Conservation (phyloP, 2,888 invertebrate genomes). For the Monopis laevigella region DNA sequence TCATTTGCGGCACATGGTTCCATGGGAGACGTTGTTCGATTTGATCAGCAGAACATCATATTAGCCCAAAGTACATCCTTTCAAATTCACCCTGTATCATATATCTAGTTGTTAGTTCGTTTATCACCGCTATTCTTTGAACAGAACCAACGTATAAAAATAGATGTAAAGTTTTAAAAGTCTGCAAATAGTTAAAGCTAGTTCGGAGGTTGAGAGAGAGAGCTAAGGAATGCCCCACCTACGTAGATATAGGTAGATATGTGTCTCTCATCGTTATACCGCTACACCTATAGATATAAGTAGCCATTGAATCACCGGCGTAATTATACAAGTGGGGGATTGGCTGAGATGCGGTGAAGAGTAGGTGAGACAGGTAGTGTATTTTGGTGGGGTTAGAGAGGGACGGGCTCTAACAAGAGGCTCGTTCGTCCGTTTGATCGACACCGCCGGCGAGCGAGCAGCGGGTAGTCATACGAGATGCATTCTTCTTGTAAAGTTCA, state of each 20-base stretch:
- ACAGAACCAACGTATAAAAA: too few relatives aligned
- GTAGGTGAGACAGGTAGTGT: slow-evolving; percentile 39
- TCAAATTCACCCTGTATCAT: too few relatives aligned
- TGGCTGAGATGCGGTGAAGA: slow-evolving; percentile 58
- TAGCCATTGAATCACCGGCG: slow-evolving; percentile 67
- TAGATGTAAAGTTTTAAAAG: too few relatives aligned
- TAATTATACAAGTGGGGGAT: slow-evolving; percentile 69
- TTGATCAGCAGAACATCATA: too few relatives aligned
- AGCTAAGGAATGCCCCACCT: slow-evolving; percentile 17
- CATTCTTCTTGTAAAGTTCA: slow-evolving; percentile 65
- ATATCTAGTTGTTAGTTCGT: too few relatives aligned
- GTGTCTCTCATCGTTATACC: slow-evolving; percentile 53
- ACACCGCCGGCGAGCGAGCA: slow-evolving; percentile 61
- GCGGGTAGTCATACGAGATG: slow-evolving; percentile 55
- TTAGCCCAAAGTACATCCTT: too few relatives aligned
- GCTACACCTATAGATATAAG: slow-evolving; percentile 52
- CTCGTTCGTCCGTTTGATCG: slow-evolving; percentile 66
- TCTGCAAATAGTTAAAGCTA: too few relatives aligned
- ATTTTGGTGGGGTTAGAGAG: slow-evolving; percentile 32
- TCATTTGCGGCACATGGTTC: too few relatives aligned
- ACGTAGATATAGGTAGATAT: slow-evolving; percentile 51
- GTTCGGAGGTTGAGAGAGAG: slow-evolving; percentile 12
- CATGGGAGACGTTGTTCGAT: too few relatives aligned
- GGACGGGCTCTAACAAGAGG: slow-evolving; percentile 60
- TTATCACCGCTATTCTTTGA: too few relatives aligned